These are phyloP conservation scores for Holocentrus rufus DNA, from an alignment of 2,797 vertebrate species.

Conservation along the genomic window DNA sequence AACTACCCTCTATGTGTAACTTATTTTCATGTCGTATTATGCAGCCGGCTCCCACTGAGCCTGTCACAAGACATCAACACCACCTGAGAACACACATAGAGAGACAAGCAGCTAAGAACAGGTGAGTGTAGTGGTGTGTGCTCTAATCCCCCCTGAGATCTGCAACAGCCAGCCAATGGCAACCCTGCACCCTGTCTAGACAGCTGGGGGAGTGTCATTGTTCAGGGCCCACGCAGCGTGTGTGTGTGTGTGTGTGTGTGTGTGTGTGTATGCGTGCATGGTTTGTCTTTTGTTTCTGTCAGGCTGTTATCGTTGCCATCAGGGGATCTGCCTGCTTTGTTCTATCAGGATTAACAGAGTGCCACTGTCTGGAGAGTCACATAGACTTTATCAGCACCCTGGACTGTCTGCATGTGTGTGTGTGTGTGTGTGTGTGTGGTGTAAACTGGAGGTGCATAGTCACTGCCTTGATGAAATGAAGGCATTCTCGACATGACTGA, in stretches of 20 bases:
- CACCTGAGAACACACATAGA: conserved; percentile 50
- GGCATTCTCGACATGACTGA: conserved; percentile 46
- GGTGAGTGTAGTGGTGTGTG: conserved; percentile 68
- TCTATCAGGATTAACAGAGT: conserved; percentile 64
- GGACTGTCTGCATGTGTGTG: conserved; percentile 29
- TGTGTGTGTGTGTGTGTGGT: conserved; percentile 14
- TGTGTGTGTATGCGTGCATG: conserved; percentile 26
- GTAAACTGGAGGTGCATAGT: background rate
- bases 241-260: conserved; percentile 17
- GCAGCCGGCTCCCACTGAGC: conserved; percentile 37
- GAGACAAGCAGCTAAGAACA: conserved; percentile 62
- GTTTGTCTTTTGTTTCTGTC: conserved; percentile 53
- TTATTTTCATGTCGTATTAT: conserved; percentile 41
- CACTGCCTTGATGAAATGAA: conserved; percentile 53
- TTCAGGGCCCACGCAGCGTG: conserved; percentile 40
- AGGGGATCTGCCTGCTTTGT: conserved; percentile 65
- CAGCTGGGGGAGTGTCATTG: conserved; percentile 71
- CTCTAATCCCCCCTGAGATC: conserved; percentile 64
- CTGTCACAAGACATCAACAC: conserved; percentile 58
- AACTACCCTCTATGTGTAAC: conserved; percentile 47
- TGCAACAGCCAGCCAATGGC: conserved; percentile 55
- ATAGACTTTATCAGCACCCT: conserved; percentile 60
- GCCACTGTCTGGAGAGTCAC: conserved; percentile 54
- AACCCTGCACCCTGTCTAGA: conserved; percentile 69
- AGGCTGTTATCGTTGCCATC: conserved; percentile 68